Base-by-base conservation (phyloP, 2,888 invertebrate species). In the Tricholauxania praeusta region DNA sequence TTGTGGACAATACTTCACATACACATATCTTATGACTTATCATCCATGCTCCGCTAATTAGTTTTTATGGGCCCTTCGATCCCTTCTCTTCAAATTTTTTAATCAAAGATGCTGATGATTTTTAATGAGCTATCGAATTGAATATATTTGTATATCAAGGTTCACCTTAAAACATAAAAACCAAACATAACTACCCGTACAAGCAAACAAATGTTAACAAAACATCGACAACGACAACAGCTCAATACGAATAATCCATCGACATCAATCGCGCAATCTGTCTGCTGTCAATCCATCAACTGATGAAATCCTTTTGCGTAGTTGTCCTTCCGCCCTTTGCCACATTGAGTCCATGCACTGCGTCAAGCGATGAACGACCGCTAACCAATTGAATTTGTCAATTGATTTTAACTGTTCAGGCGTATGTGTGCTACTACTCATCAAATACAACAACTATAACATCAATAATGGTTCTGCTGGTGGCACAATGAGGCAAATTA, bases 381-480 rank as follows among this genome's bases (percentile, higher is more conserved):
- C 82, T 80, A 81, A 84, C 81, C 84, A 84, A 84, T 84, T 84
- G 84, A 84, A 84, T 84, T 84, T 82, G 83, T 85, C 85, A 84
- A 84, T 84, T 85, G 84, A 84, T 83, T 84, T 84, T 85, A 84
- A 85, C 84, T 78, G 82, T 79, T 82, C 83, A 78, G 73, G 80
- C 82, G 82, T 80, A 78, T 75, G 77, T 77, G 15, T 49, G 60
- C 32, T 79, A 39, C 39, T 32, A 12, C 53, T 28, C 19, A 52
- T 53, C 48, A 63, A 60, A 51, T 14, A 7, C 52, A 22, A 28
- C 53, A 59, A 59, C 1, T 53, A 8, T 53, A n/a, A 15, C 53
- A 17, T 19, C 53, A 53, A 53, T 53, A 53, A 15, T 39, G 39
- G 39, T 39, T 7, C 39, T 39, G 39, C 39, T 39, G 39, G 39